Percentiles rank a stretch among this genome's conserved stretches.
These are phyloP conservation scores for Raillietiella orientalis DNA, from an alignment of 2,888 invertebrate genomes.

Conservation along the genomic window DNA sequence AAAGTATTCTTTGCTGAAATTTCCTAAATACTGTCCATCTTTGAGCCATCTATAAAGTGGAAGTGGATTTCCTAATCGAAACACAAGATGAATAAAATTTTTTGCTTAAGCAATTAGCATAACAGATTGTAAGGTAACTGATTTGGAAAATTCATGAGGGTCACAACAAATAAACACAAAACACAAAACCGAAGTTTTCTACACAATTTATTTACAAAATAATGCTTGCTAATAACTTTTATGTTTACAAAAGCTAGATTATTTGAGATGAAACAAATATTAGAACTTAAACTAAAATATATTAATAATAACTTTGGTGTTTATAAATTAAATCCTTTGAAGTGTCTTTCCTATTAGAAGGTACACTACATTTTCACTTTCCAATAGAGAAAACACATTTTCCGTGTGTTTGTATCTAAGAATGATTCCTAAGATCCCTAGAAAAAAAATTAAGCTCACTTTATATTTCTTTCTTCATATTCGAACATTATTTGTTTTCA, in stretches of 20 bases:
- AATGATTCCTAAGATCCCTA: too few relatives aligned
- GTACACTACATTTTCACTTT: too few relatives aligned
- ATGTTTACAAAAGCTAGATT: too few relatives aligned
- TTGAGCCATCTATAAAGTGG: conserved; percentile 75
- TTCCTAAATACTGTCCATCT: conserved; percentile 40
- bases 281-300: not conserved
- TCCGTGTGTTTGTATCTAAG: too few relatives aligned
- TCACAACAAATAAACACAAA: not conserved
- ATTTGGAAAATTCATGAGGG: not conserved
- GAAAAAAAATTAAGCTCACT: too few relatives aligned
- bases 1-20: conserved; percentile 47
- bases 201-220: too few relatives aligned
- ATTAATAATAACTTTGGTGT: not conserved
- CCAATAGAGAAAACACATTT: too few relatives aligned
- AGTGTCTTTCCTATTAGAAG: not conserved
- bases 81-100: not conserved
- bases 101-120: not conserved
- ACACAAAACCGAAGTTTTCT: too few relatives aligned
- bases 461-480: too few relatives aligned
- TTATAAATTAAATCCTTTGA: not conserved
- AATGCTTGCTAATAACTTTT: too few relatives aligned
- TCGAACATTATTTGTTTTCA: too few relatives aligned
- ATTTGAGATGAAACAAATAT: not conserved
- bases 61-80: conserved; percentile 47
- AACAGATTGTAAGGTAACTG: not conserved